Base-by-base conservation (phyloP, 2,888 invertebrate genomes). In the Chloromyia formosa region DNA sequence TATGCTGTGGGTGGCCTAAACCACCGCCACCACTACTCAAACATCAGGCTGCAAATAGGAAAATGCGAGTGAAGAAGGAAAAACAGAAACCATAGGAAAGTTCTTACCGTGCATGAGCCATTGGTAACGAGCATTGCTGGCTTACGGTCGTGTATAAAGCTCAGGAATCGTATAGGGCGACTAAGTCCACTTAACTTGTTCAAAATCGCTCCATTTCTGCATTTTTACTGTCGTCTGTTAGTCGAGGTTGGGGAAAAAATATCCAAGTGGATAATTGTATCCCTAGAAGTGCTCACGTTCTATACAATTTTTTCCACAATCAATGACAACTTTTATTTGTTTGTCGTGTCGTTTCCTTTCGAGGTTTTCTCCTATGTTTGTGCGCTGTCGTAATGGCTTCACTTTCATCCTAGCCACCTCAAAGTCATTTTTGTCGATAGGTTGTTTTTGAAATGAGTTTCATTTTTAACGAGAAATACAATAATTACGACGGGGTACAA, bases 201-300 rank as follows among this genome's bases (percentile, higher is more conserved):
- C n/a, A 7, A 5, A 10, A 40, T 18, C 62, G 16, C 10, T 40
- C 16, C 62, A 35, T n/a, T 40, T 40, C 23, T 35, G 7, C 62
- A 62, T 56, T 18, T 20, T 10, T 4, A 10, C 56, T 20, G 5
- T 56, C 20, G 56, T 56, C 16, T 56, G 23, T 27, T 23, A 23
- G 40, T 18, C 42, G 62, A 77, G 3, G 7, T 35, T 35, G 27
- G 27, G 27, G 77, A 77, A 54, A 77, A 54, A 53, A 42, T 76
- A 61, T 60, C 72, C 74, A 76, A 79, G 78, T 77, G 78, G 75
- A 77, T 78, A 78, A 79, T 79, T 78, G 78, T 77, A 56, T 78
- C 76, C 78, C 76, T 74, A 75, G 75, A 76, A 75, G 77, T 77
- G 74, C 74, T 74, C 74, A 73, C 74, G 77, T 53, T 71, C 40